Base-by-base conservation (phyloP, 2,888 invertebrate species). In the Electrophaes corylata region DNA sequence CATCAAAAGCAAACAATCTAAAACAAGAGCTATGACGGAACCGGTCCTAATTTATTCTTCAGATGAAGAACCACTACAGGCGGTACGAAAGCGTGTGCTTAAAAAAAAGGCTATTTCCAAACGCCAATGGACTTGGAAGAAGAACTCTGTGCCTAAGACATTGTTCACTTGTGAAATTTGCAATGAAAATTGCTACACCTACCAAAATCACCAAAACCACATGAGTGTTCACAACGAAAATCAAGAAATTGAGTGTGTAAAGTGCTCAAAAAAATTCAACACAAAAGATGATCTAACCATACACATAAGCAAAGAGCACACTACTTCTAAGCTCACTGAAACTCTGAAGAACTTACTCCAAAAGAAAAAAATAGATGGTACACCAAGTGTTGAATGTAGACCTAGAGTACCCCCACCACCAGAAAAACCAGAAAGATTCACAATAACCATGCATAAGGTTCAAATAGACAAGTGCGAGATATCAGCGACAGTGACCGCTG, bases 191-290 rank as follows among this genome's bases (percentile, higher is more conserved):
- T 91, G 91, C 40, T 88, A 86, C 16, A 91, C 91, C 0, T 83
- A 68, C 19, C 87, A 90, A 54, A 88, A 90, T 48, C 88, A 79
- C 23, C 75, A 86, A n/a, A 81, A 86, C 10, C 91, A 91, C 35
- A 66, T 83, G 45, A 79, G 73, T n/a, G 62, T 80, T 5, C 90
- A 89, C 48, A 76, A 73, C 4, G 79, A 74, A 35, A 73, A 73
- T 11, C 75, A 76, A 3, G 53, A 56, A 0, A 81, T 86, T 19
- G 76, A 74, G 12, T 91, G 91, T 49, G 79, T 88, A 0, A 90
- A 90, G 60, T 91, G 91, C 31, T 66, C 70, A 0, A 63, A 71
- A 45, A 66, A 64, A 0, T 91, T 89, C 37, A 71, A 66, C 41
- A 78, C 81, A 0, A 79, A 73, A 8, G 60, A 65, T 0, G 75